Conservation (phyloP, 2,113 vertebrate genomes). For the Jacana jacana region DNA sequence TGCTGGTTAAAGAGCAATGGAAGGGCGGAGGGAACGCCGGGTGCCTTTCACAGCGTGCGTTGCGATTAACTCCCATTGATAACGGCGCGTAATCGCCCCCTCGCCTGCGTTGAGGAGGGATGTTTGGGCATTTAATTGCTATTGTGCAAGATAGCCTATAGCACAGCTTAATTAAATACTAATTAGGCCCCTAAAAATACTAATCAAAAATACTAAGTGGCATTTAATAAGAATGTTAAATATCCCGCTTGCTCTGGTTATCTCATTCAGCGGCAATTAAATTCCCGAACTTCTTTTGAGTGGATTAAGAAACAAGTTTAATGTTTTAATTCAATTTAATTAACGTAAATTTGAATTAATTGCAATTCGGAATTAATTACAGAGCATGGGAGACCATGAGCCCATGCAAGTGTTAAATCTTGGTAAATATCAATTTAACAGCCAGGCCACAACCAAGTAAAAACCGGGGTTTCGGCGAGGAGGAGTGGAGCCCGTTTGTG, state of each 20-base stretch:
- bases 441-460: not conserved
- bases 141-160: constrained; percentile 74
- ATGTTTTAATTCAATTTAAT: constrained; percentile 81
- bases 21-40: not conserved
- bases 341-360: constrained; percentile 82
- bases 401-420: constrained; percentile 67
- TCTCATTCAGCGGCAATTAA: constrained; percentile 79
- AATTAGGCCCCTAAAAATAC: constrained; percentile 83
- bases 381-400: constrained; percentile 31
- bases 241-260: constrained; percentile 72
- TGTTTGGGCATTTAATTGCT: constrained; percentile 70
- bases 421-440: constrained; percentile 62
- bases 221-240: constrained; percentile 82
- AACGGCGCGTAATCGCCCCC: constrained; percentile 33
- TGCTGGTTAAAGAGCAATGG: constrained; percentile 67
- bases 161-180: constrained; percentile 80
- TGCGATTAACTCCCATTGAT: constrained; percentile 61
- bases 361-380: constrained; percentile 73
- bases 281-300: constrained; percentile 70
- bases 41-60: not conserved
- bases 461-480: not conserved
- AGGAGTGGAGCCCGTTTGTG: not conserved
- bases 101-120: constrained; percentile 45
- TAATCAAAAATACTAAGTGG: constrained; percentile 84
- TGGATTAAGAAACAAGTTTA: constrained; percentile 77